Percentiles rank a stretch among this genome's conserved stretches.
phyloP scores from a whole-genome alignment of 1,140 invertebrate genomes.

The Episyrphus balteatus region DNA sequence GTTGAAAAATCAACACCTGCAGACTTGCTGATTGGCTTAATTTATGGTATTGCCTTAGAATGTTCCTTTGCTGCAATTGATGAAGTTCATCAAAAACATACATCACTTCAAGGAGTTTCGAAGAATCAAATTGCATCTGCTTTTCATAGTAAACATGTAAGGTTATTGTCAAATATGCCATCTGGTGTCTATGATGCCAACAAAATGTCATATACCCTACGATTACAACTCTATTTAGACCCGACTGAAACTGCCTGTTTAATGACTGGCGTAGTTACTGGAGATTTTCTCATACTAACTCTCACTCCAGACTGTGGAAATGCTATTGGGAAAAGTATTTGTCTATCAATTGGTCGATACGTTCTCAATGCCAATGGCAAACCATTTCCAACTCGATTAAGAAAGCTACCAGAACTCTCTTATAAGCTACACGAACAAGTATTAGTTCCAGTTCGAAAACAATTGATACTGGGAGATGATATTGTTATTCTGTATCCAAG shows the following conservation, averaged over 20 bases:
- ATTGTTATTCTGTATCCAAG: slow-evolving; percentile 12
- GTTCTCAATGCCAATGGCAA: slow-evolving; percentile 15
- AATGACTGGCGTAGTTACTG: slow-evolving; percentile 14
- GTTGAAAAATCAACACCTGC: not conserved
- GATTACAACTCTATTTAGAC: slow-evolving; percentile 4
- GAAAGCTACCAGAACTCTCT: slow-evolving; percentile 20
- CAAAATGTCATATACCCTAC: not conserved
- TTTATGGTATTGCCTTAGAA: slow-evolving; percentile 22
- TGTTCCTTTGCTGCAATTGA: slow-evolving; percentile 17
- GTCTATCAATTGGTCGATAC: slow-evolving; percentile 22
- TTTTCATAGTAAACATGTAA: slow-evolving; percentile 23
- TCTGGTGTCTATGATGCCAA: not conserved
- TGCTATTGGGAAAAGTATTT: slow-evolving; percentile 14
- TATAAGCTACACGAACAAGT: slow-evolving; percentile 18
- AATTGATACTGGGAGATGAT: slow-evolving; percentile 14
- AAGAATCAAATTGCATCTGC: no score
- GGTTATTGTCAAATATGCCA: slow-evolving; percentile 10
- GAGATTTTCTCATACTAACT: slow-evolving; percentile 23
- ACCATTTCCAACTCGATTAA: slow-evolving; percentile 17
- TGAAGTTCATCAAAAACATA: slow-evolving; percentile 10
- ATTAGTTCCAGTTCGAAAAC: slow-evolving; percentile 23
- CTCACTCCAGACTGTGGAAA: slow-evolving; percentile 12
- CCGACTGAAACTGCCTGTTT: slow-evolving; percentile 6
- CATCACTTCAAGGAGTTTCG: no score
- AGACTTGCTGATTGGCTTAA: slow-evolving; percentile 14